Percentiles rank a stretch among this genome's conserved stretches.
phyloP scores from a whole-genome alignment of 2,888 invertebrate genomes.

The Pollenia griseotomentosa region DNA sequence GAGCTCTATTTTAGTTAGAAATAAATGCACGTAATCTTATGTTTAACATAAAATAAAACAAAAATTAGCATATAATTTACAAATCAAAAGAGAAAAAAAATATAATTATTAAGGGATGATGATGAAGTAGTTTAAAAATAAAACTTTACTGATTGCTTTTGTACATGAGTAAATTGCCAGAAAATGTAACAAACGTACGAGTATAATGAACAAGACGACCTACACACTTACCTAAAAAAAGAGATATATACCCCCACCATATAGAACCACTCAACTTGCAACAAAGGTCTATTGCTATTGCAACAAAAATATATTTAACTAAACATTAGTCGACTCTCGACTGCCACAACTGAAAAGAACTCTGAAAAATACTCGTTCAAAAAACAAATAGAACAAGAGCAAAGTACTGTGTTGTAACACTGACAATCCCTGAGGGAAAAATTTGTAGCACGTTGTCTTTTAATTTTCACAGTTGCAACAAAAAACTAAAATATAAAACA shows the following conservation, averaged over 20 bases:
- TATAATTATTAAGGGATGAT: slow-evolving; percentile 39
- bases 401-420: slow-evolving; percentile 53
- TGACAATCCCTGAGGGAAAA: slow-evolving; percentile 73
- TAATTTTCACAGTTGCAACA: slow-evolving; percentile 74
- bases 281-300: slow-evolving; percentile 66
- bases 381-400: slow-evolving; percentile 32
- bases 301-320: slow-evolving; percentile 65
- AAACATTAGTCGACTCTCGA: slow-evolving; percentile 69
- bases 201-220: slow-evolving; percentile 51
- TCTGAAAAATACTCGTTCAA: slow-evolving; percentile 4
- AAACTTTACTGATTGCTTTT: slow-evolving; percentile 71
- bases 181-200: slow-evolving; percentile 51
- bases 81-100: slow-evolving; percentile 48
- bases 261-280: slow-evolving; percentile 33
- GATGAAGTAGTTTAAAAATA: slow-evolving; percentile 64
- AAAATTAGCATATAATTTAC: slow-evolving; percentile 63
- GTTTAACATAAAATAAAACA: slow-evolving; percentile 24
- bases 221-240: neutral
- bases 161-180: slow-evolving; percentile 63
- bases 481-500: slow-evolving; percentile 51
- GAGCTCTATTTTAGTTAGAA: neutral
- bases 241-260: neutral
- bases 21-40: slow-evolving; percentile 1
- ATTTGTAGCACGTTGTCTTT: slow-evolving; percentile 75
- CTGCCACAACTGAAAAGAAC: slow-evolving; percentile 55